Percentiles rank a stretch among this genome's conserved stretches.
These are phyloP conservation scores for Myrmecobius fasciatus DNA, from an alignment of 2,113 vertebrate genomes.

Conservation along the genomic window DNA sequence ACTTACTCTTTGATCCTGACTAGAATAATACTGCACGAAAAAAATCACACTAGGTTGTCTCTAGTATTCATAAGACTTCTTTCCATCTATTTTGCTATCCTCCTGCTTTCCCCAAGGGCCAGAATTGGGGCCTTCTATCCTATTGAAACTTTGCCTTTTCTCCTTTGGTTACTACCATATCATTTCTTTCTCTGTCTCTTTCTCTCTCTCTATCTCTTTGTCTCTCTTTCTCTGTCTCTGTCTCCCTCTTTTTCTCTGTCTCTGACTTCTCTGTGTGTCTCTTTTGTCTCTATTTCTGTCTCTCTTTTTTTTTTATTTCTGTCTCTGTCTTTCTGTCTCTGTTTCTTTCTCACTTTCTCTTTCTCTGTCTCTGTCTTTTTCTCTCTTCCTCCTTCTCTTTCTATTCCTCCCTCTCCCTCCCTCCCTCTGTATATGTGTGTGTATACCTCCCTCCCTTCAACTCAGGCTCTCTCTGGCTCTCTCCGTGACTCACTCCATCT, in stretches of 20 bases:
- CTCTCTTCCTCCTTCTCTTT: too few relatives aligned
- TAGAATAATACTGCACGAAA: background rate
- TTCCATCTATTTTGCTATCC: background rate
- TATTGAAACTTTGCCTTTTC: background rate
- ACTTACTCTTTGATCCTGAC: background rate
- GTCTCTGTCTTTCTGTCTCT: too few relatives aligned
- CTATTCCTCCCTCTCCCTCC: too few relatives aligned
- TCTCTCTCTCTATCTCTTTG: background rate
- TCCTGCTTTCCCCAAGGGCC: background rate
- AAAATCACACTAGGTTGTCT: background rate
- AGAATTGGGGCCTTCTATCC: background rate
- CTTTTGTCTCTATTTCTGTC: accelerated
- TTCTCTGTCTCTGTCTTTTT: too few relatives aligned
- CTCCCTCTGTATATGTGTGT: too few relatives aligned
- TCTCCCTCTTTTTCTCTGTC: background rate
- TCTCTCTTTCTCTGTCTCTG: background rate
- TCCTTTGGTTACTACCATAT: background rate
- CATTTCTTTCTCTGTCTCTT: too few relatives aligned
- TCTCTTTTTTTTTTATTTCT: background rate
- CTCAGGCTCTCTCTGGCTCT: background rate
- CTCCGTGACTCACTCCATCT: too few relatives aligned
- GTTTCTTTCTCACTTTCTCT: too few relatives aligned
- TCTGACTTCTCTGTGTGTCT: too few relatives aligned
- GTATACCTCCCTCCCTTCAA: background rate
- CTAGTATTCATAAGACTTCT: background rate